Base-by-base conservation (phyloP, 2,888 invertebrate genomes). In the Spisula solida region DNA sequence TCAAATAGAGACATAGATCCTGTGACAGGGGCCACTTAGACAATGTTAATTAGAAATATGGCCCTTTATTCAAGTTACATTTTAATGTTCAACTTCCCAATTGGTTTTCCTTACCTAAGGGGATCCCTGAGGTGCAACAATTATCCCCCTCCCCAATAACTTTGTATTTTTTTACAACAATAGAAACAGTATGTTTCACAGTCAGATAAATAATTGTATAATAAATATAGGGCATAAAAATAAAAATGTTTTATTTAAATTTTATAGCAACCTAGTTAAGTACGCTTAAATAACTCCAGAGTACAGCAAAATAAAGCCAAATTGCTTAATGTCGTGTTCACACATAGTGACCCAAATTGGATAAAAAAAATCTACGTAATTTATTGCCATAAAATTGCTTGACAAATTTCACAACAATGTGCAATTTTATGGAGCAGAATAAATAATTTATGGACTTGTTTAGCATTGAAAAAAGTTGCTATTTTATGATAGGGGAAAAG, bases 41-140 rank as follows among this genome's bases (percentile, higher is more conserved):
- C 70, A 70, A 70, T 31, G 70, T 70, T 70, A 70, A 70, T 70
- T 70, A 29, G 14, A 70, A 70, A 5, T 70, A 70, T 29, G 29
- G 16, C 31, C 31, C 70, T 70, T n/a, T 29, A 70, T 70, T 70
- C 70, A 70, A 0, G 31, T 70, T 70, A 29, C 70, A 70, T 70
- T 70, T 70, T 70, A 70, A 70, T 29, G 70, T 0, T 29, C 0
- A 31, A 29, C n/a, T 70, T 70, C 70, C 29, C 70, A 70, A n/a
- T 70, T 29, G 12, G 6, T 25, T 70, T 70, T 70, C 56, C 56
- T 56, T 25, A 70, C 70, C 70, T 29, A 18, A 70, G 70, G 70
- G 5, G 29, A 70, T 12, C 25, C 70, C 70, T 31, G 18, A 70
- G 29, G 70, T 29, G 70, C 29, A 29, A 31, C n/a, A 25, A 70